Base-by-base conservation (phyloP, 2,113 vertebrate species). In the Dromaius novaehollandiae region DNA sequence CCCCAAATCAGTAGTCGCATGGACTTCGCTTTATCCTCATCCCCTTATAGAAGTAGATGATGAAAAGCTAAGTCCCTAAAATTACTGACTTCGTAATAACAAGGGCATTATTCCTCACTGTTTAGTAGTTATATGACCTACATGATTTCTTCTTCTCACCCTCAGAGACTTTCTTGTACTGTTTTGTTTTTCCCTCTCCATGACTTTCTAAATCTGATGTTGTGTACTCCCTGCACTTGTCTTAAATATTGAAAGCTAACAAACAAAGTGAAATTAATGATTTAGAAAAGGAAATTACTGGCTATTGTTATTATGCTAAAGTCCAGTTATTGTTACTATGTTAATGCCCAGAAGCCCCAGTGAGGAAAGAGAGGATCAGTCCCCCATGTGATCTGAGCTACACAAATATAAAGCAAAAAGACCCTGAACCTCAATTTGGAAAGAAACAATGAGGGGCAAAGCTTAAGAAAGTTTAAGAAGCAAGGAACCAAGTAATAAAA, bases 221-320 rank as follows among this genome's bases (percentile, higher is more conserved):
- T 75, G 55, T 77, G 24, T 60, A 32, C 13, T 58, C 30, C 70
- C 18, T 93, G 64, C 65, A 73, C 14, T 92, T 91, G 38, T 82
- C 86, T 95, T 92, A 95, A 95, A 90, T 81, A 95, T 91, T 89
- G 90, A 89, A 93, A 83, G 25, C 36, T 90, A 89, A 86, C 84
- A 96, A 89, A 30, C 20, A 92, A 79, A 81, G 3, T 88, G 26
- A 91, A 89, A 89, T 84, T 93, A 97, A 95, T 93, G 86, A 63
- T 81, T 96, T 85, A 96, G 79, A 94, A 95, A 94, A 95, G 25
- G n/a, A 76, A 90, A 94, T 90, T 79, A 86, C 56, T 95, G 89
- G 64, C 25, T 95, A 50, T 88, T 89, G 76, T 94, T 93, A 94
- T 95, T 95, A 76, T 30, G 44, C 58, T 90, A 91, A 94, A 91